Evolutionary conservation across 2,797 vertebrate genomes (phyloP).

Genomic region (Antrozous pallidus): DNA sequence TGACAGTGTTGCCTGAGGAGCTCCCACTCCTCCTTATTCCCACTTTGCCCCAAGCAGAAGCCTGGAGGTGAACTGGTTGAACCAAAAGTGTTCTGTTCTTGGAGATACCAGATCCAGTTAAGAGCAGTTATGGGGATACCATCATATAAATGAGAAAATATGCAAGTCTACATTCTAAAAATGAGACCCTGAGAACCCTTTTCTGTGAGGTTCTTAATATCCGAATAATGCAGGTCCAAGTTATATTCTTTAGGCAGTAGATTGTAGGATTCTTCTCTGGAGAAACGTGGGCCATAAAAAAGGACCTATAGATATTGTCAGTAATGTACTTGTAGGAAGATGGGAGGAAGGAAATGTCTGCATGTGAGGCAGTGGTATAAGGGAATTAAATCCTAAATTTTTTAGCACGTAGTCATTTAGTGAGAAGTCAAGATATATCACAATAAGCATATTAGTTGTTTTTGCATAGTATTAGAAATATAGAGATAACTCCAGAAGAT

Average conservation of each 20-base stretch:
- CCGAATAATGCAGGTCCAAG: neutral
- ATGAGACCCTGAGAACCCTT: neutral
- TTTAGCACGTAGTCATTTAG: neutral
- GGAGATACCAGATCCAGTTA: neutral
- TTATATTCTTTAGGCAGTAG: neutral
- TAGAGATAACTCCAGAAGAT: neutral
- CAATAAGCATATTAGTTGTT: neutral
- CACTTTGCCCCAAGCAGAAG: neutral
- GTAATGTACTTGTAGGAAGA: neutral
- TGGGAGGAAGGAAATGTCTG: neutral
- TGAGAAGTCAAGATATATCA: neutral
- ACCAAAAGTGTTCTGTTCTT: neutral
- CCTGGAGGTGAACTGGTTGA: neutral
- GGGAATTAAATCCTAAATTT: neutral
- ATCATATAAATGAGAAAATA: neutral
- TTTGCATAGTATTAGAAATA: neutral
- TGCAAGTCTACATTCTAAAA: neutral
- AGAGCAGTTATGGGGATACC: neutral
- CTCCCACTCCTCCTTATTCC: neutral
- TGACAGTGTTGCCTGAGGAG: neutral
- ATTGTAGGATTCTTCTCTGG: neutral
- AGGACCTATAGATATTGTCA: neutral
- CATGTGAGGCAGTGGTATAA: neutral
- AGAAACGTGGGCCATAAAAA: neutral
- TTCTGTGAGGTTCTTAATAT: neutral